Evolutionary conservation across 2,888 invertebrate genomes (phyloP), one percentile per base, ranked within the genome.

Genomic region (Salpingus planirostris): DNA sequence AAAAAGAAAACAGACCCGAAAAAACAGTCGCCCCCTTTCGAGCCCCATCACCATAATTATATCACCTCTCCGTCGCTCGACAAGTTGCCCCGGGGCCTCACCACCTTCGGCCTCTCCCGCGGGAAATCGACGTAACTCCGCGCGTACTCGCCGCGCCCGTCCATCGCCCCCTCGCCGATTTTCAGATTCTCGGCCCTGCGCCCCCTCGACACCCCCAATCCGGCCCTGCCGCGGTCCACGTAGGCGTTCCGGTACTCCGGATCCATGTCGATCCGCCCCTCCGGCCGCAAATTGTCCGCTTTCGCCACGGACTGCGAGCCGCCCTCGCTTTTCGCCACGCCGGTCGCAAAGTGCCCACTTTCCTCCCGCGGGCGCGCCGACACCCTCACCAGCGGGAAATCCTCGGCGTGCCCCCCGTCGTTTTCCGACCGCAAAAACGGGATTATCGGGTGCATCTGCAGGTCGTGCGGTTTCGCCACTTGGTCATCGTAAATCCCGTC

Each of bases 401-500:
- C 2, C n/a, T 26, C 11, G 11, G 12, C 14, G n/a, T 11, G 21
- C 10, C 37, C 21, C 18, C 21, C 31, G 24, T 50, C 47, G 25
- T 46, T 44, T 3, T 49, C 42, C 13, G 47, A 50, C 15, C 60
- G 40, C n/a, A 62, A 38, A 40, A 54, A 56, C 1, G 63, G 62
- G 21, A 62, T 63, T 10, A 54, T 42, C 0, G 60, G 60, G 32
- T 60, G 60, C 10, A 50, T 46, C 22, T 54, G 48, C 29, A 52
- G 49, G 2, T 44, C 42, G n/a, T 66, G 52, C 37, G 62, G 64
- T 38, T 66, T 62, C 11, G 63, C 63, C 34, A 60, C 58, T 31
- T 64, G 61, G 35, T 67, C 65, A 13, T 63, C 60, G 38, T 67
- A 59, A 24, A 62, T 55, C 10, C 70, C 69, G 38, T 68, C 68